Base-by-base conservation (phyloP, 2,113 vertebrate genomes). In the Phrynosoma blainvillii region DNA sequence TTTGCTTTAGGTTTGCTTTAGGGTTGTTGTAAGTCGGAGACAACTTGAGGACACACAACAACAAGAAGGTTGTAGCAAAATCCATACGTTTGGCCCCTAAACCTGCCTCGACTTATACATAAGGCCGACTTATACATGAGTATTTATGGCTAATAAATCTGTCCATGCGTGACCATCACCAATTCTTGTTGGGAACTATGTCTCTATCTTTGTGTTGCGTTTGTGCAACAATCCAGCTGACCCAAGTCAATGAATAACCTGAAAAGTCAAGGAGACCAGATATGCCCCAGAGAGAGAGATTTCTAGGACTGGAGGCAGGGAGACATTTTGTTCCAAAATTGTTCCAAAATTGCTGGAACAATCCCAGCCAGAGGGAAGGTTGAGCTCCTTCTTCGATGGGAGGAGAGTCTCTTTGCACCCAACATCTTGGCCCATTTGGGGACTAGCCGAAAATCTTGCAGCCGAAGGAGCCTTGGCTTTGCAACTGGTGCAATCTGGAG, bases 251-350 rank as follows among this genome's bases (percentile, higher is more conserved):
- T 80, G 85, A 80, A 30, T 80, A 71, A 71, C 85, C 77, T 25
- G 47, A 65, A 86, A 56, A 47, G 47, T 79, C n/a, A 27, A 85
- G 92, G 91, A 93, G 90, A 23, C 71, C 18, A n/a, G 1, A 36
- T 56, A n/a, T 73, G 21, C 20, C 13, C 13, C 23, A 36, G 36
- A 36, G 36, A 36, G 36, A 36, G 30, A 70, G 47, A 71, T 13
- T 65, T 65, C 21, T 18, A 47, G 65, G 8, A 27, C 27, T 42
- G 54, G 75, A 13, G 14, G 18, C 7, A 32, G 56, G 23, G 56
- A 75, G 84, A 47, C 32, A 42, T 52, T 70, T 83, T 68, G 80
- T 82, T 12, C 59, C 59, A 16, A 16, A 2, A 25, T 30, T 7
- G 62, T 21, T 75, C 59, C 65, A 13, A 20, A 36, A 77, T 25